A percentile compares a stretch with the other conserved stretches of the same genome.
phyloP scores from a whole-genome alignment of 92 coral and sea anemone species.

The Siderastrea siderea region DNA sequence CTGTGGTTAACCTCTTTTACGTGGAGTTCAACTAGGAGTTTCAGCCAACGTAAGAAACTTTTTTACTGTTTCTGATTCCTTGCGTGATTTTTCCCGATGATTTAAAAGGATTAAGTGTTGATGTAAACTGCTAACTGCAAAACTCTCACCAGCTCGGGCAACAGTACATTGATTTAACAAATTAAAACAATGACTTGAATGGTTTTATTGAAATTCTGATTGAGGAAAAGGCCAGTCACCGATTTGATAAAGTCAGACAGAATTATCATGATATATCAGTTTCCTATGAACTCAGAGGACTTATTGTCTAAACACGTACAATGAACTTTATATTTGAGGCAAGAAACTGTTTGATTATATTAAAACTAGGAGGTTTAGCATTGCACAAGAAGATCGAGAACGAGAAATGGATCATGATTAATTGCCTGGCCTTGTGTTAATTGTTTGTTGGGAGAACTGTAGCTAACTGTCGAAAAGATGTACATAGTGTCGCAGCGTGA shows the following conservation, averaged over 20 bases:
- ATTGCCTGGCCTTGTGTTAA: not conserved
- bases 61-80: not conserved
- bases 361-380: not conserved
- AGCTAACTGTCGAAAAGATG: too few relatives aligned
- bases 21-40: constrained; percentile 5
- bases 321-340: not conserved
- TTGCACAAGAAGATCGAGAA: not conserved
- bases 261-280: not conserved
- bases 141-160: not conserved
- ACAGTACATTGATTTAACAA: too few relatives aligned
- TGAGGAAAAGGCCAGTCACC: too few relatives aligned
- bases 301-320: constrained; percentile 17
- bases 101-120: not conserved
- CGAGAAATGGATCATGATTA: not conserved
- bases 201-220: not conserved
- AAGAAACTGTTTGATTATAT: not conserved
- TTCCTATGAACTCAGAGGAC: constrained; percentile 6
- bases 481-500: too few relatives aligned
- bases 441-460: too few relatives aligned
- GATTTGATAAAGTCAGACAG: not conserved
- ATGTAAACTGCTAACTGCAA: not conserved
- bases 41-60: constrained; percentile 8
- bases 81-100: not conserved
- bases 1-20: not conserved
- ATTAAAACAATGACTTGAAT: not conserved